phyloP scores from a whole-genome alignment of 2,888 invertebrate species.

The Charanyca ferruginea region DNA sequence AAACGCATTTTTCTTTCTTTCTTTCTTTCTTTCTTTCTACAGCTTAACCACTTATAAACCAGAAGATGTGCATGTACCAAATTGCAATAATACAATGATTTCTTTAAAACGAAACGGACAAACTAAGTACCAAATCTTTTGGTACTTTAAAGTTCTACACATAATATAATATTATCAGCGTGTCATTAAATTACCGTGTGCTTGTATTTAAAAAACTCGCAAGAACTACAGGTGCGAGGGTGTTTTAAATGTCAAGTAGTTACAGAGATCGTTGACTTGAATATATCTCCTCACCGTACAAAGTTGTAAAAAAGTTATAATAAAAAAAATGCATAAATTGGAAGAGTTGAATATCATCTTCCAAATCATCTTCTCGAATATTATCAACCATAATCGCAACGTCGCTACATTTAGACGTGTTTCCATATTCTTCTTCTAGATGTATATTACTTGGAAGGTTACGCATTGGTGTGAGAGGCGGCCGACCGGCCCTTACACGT shows the following conservation, averaged over 20 bases:
- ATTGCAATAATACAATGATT: neutral
- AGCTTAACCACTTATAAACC: neutral
- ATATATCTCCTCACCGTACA: conserved; percentile 32
- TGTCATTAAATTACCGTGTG: conserved; percentile 30
- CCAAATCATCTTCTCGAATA: neutral
- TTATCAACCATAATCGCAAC: neutral
- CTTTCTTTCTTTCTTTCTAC: too few species aligned
- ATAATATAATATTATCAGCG: conserved; percentile 15
- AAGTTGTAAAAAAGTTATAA: conserved; percentile 3
- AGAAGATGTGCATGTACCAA: conserved; percentile 10
- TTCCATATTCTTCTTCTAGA: neutral
- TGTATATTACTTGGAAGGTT: conserved; percentile 22
- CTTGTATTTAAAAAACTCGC: conserved; percentile 23
- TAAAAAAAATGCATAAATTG: too few species aligned
- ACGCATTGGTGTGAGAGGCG: conserved; percentile 65
- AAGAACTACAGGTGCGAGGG: conserved; percentile 49
- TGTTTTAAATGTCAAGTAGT: conserved; percentile 53
- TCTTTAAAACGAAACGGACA: neutral
- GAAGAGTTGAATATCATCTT: neutral
- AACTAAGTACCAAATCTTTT: neutral
- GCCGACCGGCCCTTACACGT: conserved; percentile 66
- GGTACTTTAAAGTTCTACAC: conserved; percentile 1
- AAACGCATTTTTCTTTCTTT: too few species aligned
- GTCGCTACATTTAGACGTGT: neutral
- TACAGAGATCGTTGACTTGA: conserved; percentile 47